Conservation (phyloP, 2,797 vertebrate genomes). For the Premnoplex brunnescens region DNA sequence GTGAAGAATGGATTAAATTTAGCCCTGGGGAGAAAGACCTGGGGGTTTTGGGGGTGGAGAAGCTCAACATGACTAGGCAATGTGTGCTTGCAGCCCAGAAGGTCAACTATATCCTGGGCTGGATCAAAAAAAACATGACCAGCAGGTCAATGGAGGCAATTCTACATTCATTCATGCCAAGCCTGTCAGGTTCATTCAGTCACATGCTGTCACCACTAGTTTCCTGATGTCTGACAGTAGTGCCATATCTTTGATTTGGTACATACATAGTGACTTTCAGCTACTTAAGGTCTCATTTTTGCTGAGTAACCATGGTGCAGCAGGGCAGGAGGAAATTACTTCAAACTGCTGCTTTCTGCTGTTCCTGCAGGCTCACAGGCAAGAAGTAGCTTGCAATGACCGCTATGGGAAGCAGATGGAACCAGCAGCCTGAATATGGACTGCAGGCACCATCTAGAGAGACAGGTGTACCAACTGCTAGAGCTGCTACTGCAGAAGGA, state of each 20-base stretch:
- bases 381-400: background rate
- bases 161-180: background rate
- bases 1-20: background rate
- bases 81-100: background rate
- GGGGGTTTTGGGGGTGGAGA: background rate
- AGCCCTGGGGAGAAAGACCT: background rate
- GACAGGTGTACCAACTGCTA: fast-evolving
- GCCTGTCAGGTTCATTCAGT: background rate
- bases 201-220: background rate
- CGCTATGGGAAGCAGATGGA: background rate
- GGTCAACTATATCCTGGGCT: background rate
- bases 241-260: background rate
- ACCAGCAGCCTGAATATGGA: background rate
- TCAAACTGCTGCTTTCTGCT: background rate
- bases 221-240: background rate
- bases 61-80: background rate
- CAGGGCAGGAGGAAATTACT: background rate
- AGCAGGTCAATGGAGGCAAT: background rate
- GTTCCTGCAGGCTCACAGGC: background rate
- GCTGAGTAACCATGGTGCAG: fast-evolving
- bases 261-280: background rate
- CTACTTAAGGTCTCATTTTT: background rate
- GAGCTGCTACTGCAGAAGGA: background rate
- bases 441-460: background rate
- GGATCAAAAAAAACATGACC: background rate